A percentile compares a stretch with the other conserved stretches of the same genome.
These are phyloP conservation scores for Kradibia gibbosae DNA, from an alignment of 1,140 invertebrate genomes.

Conservation along the genomic window DNA sequence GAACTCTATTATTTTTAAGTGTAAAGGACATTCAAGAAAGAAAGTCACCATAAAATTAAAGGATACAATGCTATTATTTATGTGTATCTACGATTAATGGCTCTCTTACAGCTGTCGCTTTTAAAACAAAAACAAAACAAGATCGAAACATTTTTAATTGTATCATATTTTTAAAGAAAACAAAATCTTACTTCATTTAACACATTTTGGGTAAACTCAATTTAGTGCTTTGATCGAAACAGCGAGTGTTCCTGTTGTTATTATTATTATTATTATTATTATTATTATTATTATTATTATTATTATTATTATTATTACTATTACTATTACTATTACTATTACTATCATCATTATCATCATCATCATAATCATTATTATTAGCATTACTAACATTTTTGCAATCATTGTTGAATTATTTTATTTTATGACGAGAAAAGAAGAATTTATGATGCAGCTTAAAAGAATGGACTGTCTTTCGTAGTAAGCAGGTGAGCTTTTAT, in stretches of 20 bases:
- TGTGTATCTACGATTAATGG: constrained; percentile 65
- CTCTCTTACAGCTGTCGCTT: constrained; percentile 67
- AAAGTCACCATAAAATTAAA: constrained; percentile 69
- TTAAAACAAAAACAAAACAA: constrained; percentile 53
- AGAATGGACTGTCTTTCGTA: constrained; percentile 52
- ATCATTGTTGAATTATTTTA: constrained; percentile 52
- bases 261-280: constrained; percentile 47
- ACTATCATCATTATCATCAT: constrained; percentile 54
- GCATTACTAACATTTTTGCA: constrained; percentile 47
- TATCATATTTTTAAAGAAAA: constrained; percentile 66
- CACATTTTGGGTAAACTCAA: constrained; percentile 58
- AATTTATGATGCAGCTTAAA: constrained; percentile 56
- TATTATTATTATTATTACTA: not conserved
- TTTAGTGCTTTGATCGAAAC: constrained; percentile 58
- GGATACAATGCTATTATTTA: constrained; percentile 68
- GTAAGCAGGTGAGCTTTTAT: constrained; percentile 50
- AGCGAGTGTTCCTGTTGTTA: constrained; percentile 54
- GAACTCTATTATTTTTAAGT: constrained; percentile 57
- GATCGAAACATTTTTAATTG: constrained; percentile 60
- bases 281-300: not conserved
- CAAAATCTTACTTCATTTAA: constrained; percentile 68
- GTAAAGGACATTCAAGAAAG: constrained; percentile 57
- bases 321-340: constrained; percentile 40
- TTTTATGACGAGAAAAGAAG: constrained; percentile 55
- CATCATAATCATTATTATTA: constrained; percentile 53